These are phyloP conservation scores for Blastobasis adustella DNA, from an alignment of 2,888 invertebrate species.

Conservation along the genomic window DNA sequence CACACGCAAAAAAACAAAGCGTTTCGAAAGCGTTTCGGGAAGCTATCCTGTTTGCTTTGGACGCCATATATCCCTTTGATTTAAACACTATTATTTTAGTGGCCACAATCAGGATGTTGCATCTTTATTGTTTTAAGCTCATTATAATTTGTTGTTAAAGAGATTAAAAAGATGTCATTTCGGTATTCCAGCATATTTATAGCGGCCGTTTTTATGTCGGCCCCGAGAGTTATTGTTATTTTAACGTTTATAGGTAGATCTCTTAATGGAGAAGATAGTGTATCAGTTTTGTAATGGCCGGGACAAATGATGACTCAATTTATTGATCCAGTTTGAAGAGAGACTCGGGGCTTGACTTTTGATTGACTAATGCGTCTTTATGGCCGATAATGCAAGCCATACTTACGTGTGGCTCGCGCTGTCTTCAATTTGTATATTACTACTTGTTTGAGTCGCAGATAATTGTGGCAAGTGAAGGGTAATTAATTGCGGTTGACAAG, in stretches of 20 bases:
- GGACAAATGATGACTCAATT: slow-evolving; percentile 12
- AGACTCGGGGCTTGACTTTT: slow-evolving; percentile 1
- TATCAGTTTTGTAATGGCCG: slow-evolving; percentile 4
- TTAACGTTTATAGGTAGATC: slow-evolving; percentile 16
- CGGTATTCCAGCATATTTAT: slow-evolving; percentile 13
- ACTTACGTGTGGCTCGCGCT: too few relatives aligned
- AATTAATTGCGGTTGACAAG: not conserved
- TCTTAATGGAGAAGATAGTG: slow-evolving; percentile 7
- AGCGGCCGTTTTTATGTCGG: slow-evolving; percentile 19
- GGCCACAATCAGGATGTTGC: slow-evolving; percentile 25
- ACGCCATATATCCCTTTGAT: slow-evolving; percentile 40
- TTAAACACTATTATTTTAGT: slow-evolving; percentile 49
- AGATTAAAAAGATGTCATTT: slow-evolving; percentile 28
- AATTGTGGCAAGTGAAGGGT: not conserved
- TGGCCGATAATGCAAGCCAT: too few relatives aligned
- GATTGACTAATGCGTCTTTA: too few relatives aligned
- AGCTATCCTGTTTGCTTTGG: slow-evolving; percentile 30
- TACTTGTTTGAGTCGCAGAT: not conserved
- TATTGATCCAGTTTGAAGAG: slow-evolving; percentile 12
- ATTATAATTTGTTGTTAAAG: slow-evolving; percentile 33
- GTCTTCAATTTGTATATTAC: too few relatives aligned
- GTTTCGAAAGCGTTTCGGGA: slow-evolving; percentile 41
- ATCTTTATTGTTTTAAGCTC: slow-evolving; percentile 34
- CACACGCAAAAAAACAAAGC: slow-evolving; percentile 23
- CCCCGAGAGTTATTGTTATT: slow-evolving; percentile 20